A percentile compares a stretch with the other conserved stretches of the same genome.
These are phyloP conservation scores for Pectinophora gossypiella DNA, from an alignment of 1,140 invertebrate genomes.

Conservation along the genomic window DNA sequence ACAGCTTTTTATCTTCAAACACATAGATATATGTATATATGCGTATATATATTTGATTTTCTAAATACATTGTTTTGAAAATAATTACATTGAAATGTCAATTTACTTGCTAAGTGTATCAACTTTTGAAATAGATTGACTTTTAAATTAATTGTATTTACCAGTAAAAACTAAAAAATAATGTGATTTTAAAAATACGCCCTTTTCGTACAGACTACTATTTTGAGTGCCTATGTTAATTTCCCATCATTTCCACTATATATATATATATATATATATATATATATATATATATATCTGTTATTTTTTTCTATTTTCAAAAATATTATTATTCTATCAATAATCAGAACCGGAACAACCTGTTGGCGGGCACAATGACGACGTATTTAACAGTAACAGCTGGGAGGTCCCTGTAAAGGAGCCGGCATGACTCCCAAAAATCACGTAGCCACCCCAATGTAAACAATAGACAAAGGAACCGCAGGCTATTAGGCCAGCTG, in stretches of 20 bases:
- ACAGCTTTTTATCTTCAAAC: not conserved
- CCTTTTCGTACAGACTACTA: not conserved
- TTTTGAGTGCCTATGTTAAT: not conserved
- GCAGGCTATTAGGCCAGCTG: not conserved
- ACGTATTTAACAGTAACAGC: not conserved
- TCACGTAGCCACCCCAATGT: slow-evolving; percentile 3
- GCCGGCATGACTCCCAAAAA: slow-evolving; percentile 4
- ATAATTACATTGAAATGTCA: no score
- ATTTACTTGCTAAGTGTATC: no score
- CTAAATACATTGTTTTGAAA: no score
- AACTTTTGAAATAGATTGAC: no score
- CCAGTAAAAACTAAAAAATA: no score
- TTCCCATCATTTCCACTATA: no score
- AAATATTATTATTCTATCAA: not conserved
- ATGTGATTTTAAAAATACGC: no score
- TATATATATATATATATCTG: not conserved
- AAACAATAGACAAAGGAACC: slow-evolving; percentile 2
- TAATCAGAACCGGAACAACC: not conserved
- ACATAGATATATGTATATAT: not conserved
- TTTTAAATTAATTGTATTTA: no score
- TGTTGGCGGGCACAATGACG: not conserved
- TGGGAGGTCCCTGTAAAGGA: slow-evolving; percentile 1
- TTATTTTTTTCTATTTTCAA: not conserved
- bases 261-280: not conserved
- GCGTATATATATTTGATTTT: not conserved